Evolutionary conservation across 2,113 vertebrate genomes (phyloP).

Genomic region (Cygnus buccinator): DNA sequence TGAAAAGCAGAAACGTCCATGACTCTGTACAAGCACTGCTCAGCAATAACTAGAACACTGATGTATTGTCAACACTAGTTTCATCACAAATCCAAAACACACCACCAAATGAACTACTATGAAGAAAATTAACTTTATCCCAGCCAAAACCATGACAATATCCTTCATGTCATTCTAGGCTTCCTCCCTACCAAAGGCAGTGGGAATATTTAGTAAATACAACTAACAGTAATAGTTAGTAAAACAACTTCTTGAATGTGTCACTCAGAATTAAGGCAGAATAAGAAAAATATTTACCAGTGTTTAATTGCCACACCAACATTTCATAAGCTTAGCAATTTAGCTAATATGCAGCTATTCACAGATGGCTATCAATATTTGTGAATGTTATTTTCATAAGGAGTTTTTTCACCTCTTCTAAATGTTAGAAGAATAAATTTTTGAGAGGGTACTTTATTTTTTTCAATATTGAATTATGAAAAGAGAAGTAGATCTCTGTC

Average conservation of each 20-base stretch:
- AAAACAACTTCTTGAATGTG: background rate
- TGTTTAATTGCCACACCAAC: background rate
- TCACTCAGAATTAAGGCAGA: background rate
- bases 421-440: background rate
- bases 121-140: too few relatives aligned
- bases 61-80: too few relatives aligned
- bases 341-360: background rate
- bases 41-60: too few relatives aligned
- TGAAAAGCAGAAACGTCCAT: too few relatives aligned
- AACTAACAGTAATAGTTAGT: background rate
- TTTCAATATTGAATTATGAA: background rate
- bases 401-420: background rate
- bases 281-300: background rate
- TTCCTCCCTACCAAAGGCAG: background rate
- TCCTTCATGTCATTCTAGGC: background rate
- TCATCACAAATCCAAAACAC: too few relatives aligned
- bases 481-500: background rate
- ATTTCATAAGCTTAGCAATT: background rate
- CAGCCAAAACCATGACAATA: too few relatives aligned
- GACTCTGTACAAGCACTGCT: too few relatives aligned
- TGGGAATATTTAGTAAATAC: background rate
- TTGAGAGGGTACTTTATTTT: background rate
- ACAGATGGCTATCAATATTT: background rate
- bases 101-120: too few relatives aligned
- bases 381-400: background rate